phyloP scores from a whole-genome alignment of 2,797 vertebrate genomes.

The Meda fulgida region DNA sequence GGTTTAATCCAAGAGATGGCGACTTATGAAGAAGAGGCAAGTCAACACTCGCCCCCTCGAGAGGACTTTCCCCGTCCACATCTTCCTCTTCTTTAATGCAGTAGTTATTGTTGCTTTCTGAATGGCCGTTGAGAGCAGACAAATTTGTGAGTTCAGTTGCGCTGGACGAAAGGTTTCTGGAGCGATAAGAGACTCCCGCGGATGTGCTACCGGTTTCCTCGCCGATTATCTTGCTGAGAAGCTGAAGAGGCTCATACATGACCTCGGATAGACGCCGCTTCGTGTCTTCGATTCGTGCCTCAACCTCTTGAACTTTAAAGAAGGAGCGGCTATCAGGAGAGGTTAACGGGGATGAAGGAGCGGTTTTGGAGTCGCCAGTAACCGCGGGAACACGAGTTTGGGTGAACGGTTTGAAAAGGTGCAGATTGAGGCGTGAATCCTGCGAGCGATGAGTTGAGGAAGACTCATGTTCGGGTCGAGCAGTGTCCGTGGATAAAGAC shows the following conservation, averaged over 20 bases:
- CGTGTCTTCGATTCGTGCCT: slow-evolving; percentile 95
- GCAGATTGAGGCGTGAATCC: slow-evolving; percentile 92
- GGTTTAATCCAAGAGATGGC: slow-evolving; percentile 86
- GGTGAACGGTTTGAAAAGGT: slow-evolving; percentile 96
- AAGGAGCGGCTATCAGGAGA: slow-evolving; percentile 92
- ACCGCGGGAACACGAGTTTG: slow-evolving; percentile 82
- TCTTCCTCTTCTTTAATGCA: slow-evolving; percentile 98
- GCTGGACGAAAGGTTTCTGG: slow-evolving; percentile 91
- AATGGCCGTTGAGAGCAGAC: slow-evolving; percentile 81
- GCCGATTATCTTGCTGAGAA: slow-evolving; percentile 96
- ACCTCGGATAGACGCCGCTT: slow-evolving; percentile 94
- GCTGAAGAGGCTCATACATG: slow-evolving; percentile 93
- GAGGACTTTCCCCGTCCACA: slow-evolving; percentile 77
- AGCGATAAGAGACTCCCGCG: slow-evolving; percentile 76
- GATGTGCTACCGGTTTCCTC: slow-evolving; percentile 82
- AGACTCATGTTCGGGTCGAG: slow-evolving; percentile 75
- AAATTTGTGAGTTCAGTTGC: slow-evolving; percentile 90
- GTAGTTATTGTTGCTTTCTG: slow-evolving; percentile 88
- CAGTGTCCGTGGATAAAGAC: slow-evolving; percentile 93
- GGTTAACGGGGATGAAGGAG: slow-evolving; percentile 89
- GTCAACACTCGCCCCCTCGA: slow-evolving; percentile 76
- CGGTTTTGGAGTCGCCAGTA: slow-evolving; percentile 90
- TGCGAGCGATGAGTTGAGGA: slow-evolving; percentile 76
- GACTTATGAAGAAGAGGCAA: slow-evolving; percentile 54
- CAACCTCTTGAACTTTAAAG: slow-evolving; percentile 97